phyloP scores from a whole-genome alignment of 2,888 invertebrate species.

The Parapristionchus giblindavisi region DNA sequence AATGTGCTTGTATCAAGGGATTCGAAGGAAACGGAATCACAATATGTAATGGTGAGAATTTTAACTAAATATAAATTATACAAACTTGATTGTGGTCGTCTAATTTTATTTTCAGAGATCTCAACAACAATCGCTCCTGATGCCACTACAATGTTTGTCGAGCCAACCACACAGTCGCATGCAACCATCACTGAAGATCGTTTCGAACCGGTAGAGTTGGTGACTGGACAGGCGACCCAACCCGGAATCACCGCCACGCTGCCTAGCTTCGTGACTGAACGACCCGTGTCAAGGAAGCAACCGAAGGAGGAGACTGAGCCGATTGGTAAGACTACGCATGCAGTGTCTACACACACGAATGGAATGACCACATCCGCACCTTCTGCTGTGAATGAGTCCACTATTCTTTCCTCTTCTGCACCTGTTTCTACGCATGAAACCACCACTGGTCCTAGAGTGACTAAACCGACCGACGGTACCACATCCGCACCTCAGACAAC shows the following conservation, averaged over 20 bases:
- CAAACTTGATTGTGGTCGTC: background rate
- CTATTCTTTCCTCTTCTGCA: background rate
- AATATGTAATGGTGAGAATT: conserved; percentile 41
- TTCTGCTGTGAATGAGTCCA: background rate
- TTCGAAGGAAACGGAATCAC: conserved; percentile 61
- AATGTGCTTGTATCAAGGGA: conserved; percentile 55
- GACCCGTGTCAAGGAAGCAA: background rate
- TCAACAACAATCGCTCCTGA: conserved; percentile 3
- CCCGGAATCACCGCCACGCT: conserved; percentile 27
- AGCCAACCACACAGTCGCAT: background rate
- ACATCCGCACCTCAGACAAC: too few species aligned
- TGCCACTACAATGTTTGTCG: background rate
- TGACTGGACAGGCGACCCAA: conserved; percentile 8
- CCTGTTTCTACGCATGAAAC: background rate
- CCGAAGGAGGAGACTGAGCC: background rate
- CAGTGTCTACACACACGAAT: background rate
- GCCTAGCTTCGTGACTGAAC: conserved; percentile 30
- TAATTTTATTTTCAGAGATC: background rate
- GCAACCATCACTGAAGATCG: background rate
- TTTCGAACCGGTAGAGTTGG: conserved; percentile 2
- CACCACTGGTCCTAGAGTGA: conserved; percentile 19
- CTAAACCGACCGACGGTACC: background rate
- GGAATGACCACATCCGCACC: background rate
- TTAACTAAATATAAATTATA: background rate
- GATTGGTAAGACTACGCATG: background rate